Evolutionary conservation across 2,888 invertebrate genomes (phyloP).

Genomic region (Mactromeris polynyma): DNA sequence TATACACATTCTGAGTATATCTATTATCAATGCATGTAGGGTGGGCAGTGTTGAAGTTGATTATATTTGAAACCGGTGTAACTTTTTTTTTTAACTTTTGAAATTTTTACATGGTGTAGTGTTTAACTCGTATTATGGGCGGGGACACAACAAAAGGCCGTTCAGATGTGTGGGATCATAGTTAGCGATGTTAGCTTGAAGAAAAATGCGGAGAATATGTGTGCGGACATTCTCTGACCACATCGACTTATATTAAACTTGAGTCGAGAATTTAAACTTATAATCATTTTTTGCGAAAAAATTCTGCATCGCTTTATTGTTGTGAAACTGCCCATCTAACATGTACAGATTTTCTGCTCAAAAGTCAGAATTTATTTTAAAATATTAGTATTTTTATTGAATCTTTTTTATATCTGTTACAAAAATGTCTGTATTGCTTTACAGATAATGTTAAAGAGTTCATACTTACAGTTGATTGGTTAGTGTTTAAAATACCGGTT

Average conservation of each 20-base stretch:
- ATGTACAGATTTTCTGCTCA: neutral
- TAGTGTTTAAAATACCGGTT: constrained; percentile 12
- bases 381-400: constrained; percentile 9
- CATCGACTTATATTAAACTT: neutral
- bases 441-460: neutral
- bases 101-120: neutral
- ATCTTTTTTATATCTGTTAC: constrained; percentile 4
- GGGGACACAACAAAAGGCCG: neutral
- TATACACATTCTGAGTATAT: neutral
- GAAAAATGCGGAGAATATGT: neutral
- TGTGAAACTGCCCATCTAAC: neutral
- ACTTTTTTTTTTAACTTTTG: neutral
- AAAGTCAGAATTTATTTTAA: constrained; percentile 13
- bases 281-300: neutral
- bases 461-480: neutral
- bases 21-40: constrained; percentile 14
- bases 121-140: neutral
- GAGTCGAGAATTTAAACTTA: no score
- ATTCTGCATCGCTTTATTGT: neutral
- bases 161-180: no score
- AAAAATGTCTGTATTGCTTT: neutral
- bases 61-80: constrained; percentile 30
- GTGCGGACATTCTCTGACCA: neutral
- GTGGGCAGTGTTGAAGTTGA: neutral
- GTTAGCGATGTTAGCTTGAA: no score